Percentiles rank a stretch among this genome's conserved stretches.
Conservation (phyloP, 2,888 invertebrate genomes). For the Hecatera dysodea region DNA sequence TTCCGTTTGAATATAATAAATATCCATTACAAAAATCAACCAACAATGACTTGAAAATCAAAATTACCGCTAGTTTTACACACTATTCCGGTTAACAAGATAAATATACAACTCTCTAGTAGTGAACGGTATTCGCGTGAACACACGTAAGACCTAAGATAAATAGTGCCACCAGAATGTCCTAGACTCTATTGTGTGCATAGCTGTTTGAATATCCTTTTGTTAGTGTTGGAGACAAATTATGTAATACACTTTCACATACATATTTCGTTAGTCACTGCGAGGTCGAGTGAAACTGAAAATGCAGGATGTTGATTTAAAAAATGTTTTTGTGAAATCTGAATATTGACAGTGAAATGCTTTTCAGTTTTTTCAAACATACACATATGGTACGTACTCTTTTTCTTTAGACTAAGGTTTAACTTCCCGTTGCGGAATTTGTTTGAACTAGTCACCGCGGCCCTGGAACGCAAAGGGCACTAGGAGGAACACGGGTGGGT, state of each 20-base stretch:
- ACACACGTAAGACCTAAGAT: slow-evolving; percentile 27
- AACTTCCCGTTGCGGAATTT: no score
- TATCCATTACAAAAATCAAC: background rate
- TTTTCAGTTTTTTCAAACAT: no score
- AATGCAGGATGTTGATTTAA: background rate
- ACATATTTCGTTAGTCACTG: slow-evolving; percentile 19
- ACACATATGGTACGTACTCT: no score
- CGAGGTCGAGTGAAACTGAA: slow-evolving; percentile 33
- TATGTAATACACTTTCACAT: slow-evolving; percentile 58
- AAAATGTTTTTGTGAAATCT: background rate
- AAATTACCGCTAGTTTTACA: background rate
- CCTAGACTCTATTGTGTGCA: slow-evolving; percentile 50
- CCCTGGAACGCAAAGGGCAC: no score
- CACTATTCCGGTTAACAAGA: background rate
- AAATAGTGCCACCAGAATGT: slow-evolving; percentile 35
- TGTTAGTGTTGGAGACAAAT: slow-evolving; percentile 41
- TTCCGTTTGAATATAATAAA: background rate
- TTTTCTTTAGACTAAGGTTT: no score
- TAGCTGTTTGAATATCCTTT: slow-evolving; percentile 58
- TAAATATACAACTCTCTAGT: background rate
- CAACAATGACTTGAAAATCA: background rate
- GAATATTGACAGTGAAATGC: no score
- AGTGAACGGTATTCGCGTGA: slow-evolving; percentile 25
- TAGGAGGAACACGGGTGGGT: no score
- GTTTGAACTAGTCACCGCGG: no score